Base-by-base conservation (phyloP, 1,140 invertebrate genomes). In the Drosophila ercepeae region DNA sequence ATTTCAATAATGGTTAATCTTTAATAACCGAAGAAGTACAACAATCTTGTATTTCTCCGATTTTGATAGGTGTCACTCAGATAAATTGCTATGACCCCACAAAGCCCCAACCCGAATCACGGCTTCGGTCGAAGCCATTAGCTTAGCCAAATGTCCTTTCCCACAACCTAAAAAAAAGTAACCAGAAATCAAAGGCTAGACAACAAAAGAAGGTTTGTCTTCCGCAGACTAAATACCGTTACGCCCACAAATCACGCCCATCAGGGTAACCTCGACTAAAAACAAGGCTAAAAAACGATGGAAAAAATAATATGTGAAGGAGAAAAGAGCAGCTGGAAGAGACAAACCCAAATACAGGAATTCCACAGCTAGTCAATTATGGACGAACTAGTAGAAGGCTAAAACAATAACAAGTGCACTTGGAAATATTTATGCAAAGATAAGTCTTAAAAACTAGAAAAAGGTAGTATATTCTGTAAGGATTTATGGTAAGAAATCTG, bases 301-400 rank as follows among this genome's bases (percentile, higher is more conserved):
- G 5, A 14, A 39, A n/a, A 39, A 41, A 23, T 48, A 54, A 41
- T 25, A 59, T 59, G 41, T 29, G 25, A 44, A 52, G 36, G 13
- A 29, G 32, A 39, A 46, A 25, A 39, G 21, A 32, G 44, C 41
- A 54, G 23, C 16, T 65, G 54, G 27, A 49, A 14, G 60, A n/a
- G 19, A 41, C 64, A 55, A 82, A 53, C 59, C 27, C n/a, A 73
- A 73, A 46, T 52, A 29, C 82, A 77, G 75, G 81, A 86, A 86
- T 86, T 86, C 88, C 77, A 77, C 81, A 88, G 82, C 48, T 68
- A 86, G 81, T 86, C 81, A 86, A 86, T 86, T 86, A 86, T 86
- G 82, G 76, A 59, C 46, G 58, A 27, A 58, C 46, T 36, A 50
- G 53, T 25, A 59, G 16, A 44, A 21, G 21, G 27, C 39, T 9